phyloP scores from a whole-genome alignment of 2,797 vertebrate genomes.

The Spondyliosoma cantharus region DNA sequence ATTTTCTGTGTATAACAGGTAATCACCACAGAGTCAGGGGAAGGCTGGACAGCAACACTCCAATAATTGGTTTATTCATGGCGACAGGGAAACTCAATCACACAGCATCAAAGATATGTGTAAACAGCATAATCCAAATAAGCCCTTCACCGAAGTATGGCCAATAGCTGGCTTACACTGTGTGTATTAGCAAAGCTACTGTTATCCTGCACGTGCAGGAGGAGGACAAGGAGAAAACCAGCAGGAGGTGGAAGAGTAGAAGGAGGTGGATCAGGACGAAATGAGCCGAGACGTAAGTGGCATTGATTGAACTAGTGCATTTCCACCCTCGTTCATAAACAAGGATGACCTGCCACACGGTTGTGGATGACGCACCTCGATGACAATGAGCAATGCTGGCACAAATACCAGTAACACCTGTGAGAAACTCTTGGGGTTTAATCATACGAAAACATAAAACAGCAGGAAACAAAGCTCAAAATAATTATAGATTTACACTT shows the following conservation, averaged over 20 bases:
- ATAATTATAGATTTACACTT: constrained; percentile 30
- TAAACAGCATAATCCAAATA: constrained; percentile 61
- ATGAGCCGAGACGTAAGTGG: constrained; percentile 61
- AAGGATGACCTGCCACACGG: constrained; percentile 46
- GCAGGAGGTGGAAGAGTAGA: constrained; percentile 15
- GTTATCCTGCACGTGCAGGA: constrained; percentile 47
- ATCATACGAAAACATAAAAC: constrained; percentile 29
- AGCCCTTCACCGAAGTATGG: constrained; percentile 23
- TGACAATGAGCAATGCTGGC: constrained; percentile 49
- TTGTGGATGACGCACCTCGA: constrained; percentile 50
- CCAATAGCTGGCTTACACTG: constrained; percentile 43
- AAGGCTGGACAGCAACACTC: constrained; percentile 8
- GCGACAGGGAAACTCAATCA: constrained; percentile 21
- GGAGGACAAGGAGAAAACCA: constrained; percentile 24
- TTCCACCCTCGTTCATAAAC: constrained; percentile 66
- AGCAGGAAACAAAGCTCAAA: constrained; percentile 5
- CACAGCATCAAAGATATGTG: constrained; percentile 35
- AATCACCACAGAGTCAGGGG: constrained; percentile 7
- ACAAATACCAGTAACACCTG: constrained; percentile 45
- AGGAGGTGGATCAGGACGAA: constrained; percentile 44
- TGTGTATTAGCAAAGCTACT: constrained; percentile 38
- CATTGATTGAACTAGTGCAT: constrained; percentile 67
- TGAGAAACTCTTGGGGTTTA: constrained; percentile 26
- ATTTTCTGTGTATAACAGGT: constrained; percentile 31
- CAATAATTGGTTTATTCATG: constrained; percentile 47